phyloP scores from a whole-genome alignment of 2,888 invertebrate species.

The Cyclophora punctaria region DNA sequence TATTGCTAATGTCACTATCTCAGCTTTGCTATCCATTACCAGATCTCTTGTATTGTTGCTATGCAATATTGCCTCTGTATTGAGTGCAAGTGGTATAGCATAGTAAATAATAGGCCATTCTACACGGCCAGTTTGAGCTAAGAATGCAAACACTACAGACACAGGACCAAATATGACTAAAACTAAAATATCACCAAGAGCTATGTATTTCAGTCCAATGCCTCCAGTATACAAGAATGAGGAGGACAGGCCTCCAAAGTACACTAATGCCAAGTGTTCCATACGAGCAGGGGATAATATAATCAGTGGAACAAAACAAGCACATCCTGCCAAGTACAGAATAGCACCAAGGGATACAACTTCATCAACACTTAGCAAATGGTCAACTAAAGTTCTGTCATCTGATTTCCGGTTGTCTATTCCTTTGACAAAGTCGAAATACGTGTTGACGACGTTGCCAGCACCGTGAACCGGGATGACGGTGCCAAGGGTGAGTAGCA shows the following conservation, averaged over 20 bases:
- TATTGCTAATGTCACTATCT: conserved; percentile 96
- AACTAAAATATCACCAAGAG: conserved; percentile 93
- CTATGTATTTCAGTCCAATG: conserved; percentile 96
- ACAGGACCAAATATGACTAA: conserved; percentile 95
- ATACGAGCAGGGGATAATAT: conserved; percentile 91
- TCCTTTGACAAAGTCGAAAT: conserved; percentile 95
- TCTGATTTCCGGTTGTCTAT: conserved; percentile 95
- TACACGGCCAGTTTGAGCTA: conserved; percentile 93
- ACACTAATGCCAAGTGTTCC: conserved; percentile 95
- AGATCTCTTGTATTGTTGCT: conserved; percentile 96
- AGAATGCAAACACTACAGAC: conserved; percentile 93
- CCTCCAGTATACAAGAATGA: conserved; percentile 98
- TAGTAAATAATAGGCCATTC: conserved; percentile 94
- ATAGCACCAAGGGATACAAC: conserved; percentile 92
- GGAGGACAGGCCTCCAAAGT: conserved; percentile 95
- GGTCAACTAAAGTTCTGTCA: conserved; percentile 95
- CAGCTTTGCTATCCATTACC: conserved; percentile 89
- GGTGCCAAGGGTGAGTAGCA: conserved; percentile 88
- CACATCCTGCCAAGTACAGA: conserved; percentile 89
- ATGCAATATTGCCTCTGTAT: conserved; percentile 96
- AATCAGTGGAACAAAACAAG: conserved; percentile 85
- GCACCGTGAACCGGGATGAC: conserved; percentile 95
- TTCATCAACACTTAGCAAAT: conserved; percentile 81
- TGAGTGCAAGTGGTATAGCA: conserved; percentile 93
- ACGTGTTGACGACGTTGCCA: conserved; percentile 97